Base-by-base conservation (phyloP, 2,888 invertebrate species). In the Drosophila silvestris region DNA sequence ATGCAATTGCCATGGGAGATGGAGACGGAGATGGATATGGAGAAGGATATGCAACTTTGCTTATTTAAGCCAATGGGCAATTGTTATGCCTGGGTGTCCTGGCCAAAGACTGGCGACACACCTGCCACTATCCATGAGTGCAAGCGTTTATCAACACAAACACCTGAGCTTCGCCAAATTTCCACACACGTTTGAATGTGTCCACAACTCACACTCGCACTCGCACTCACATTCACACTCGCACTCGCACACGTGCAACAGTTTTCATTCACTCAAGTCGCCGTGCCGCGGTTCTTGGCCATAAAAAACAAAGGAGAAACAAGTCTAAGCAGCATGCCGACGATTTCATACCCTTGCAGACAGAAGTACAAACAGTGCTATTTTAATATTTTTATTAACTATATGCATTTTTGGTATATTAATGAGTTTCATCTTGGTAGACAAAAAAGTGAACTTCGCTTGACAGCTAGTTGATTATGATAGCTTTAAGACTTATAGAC, bases 191-290 rank as follows among this genome's bases (percentile, higher is more conserved):
- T 47, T 47, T 22, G 22, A 16, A 7, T 47, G 7, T 22, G 22
- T 47, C 47, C 44, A 59, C 22, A 65, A 57, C 39, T 39, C 53
- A 33, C 53, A 28, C 28, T 28, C 4, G 0, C 28, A 28, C 0
- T 5, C 28, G 7, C 30, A 26, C 3, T 3, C 14, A 57, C 33
- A 41, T 22, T 54, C 60, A 33, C 32, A 26, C 28, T 28, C 16
- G 28, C 39, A 63, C 44, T 33, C 37, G 35, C 28, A 44, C 28
- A 57, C 30, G 51, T 35, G 32, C 39, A 71, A 47, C 59, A 56
- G 68, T 65, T 68, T 67, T 56, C 76, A 70, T 78, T 78, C 86
- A 76, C 83, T 83, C 81, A 76, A 72, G 71, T 39, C 60, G 70
- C 51, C 54, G 53, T 35, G 56, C 28, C 44, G 60, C 68, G 62